Evolutionary conservation across 2,113 vertebrate genomes (phyloP), one percentile per base, ranked within the genome.

Genomic region (Platysteira castanea): DNA sequence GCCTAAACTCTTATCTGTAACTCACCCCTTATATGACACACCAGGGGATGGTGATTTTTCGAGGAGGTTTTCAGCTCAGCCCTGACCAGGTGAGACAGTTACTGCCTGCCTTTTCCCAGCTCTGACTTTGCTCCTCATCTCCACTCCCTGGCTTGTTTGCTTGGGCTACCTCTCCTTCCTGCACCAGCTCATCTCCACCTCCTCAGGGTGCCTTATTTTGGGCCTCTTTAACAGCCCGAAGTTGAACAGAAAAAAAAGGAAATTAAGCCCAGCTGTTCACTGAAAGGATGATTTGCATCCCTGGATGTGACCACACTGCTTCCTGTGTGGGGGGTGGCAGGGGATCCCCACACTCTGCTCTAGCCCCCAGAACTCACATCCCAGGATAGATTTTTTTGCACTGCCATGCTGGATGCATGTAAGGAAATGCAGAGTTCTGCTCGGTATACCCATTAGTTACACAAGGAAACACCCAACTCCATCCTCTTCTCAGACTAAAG

Each of bases 371-470:
- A 11, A 15, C 26, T 52, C 17, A 50, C 4, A 27, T 7, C 11
- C 22, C 7, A 2, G 9, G 21, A 15, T 24, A 47, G 31, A 46
- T 14, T 49, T 23, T 23, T 14, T 42, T 22, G 5, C 15, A 33
- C 19, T 46, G 27, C 1, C 13, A 2, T 19, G 9, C 2, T 81
- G 42, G 30, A 59, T 4, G 10, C 4, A 2, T 3, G 0, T 7
- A 61, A 74, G 11, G 7, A 46, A 79, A 30, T 4, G 4, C 10
- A 65, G 27, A 77, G 10, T 14, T 87, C 64, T 74, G 39, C 15
- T 46, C 0, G 0, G 22, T 28, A 44, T 6, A 30, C 6, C 24
- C 53, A 19, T 16, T 1, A 1, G 26, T 54, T 31, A 71, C 17
- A 41, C 17, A 79, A 57, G 22, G 53, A 74, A 57, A 35, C 1